Percentiles rank a stretch among this genome's conserved stretches.
These are phyloP conservation scores for Fistularia tabacaria DNA, from an alignment of 2,797 vertebrate genomes.

Conservation along the genomic window DNA sequence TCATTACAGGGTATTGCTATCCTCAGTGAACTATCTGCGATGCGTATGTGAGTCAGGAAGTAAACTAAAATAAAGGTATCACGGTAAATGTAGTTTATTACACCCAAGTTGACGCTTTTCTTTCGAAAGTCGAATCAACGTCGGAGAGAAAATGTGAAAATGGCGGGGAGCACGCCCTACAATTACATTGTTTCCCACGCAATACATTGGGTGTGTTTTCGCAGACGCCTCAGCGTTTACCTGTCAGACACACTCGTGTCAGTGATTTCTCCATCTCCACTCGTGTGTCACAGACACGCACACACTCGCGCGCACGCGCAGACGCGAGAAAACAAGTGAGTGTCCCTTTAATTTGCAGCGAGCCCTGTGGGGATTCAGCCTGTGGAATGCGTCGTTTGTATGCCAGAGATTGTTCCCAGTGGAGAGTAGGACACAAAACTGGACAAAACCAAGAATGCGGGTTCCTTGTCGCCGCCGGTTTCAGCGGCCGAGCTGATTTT, in stretches of 20 bases:
- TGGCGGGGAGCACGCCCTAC: too few species aligned
- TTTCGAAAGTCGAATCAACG: too few species aligned
- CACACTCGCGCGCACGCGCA: neutral
- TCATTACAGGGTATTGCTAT: too few species aligned
- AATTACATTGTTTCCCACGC: too few species aligned
- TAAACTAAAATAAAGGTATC: neutral
- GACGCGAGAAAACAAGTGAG: slow-evolving; percentile 55
- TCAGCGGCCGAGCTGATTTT: slow-evolving; percentile 15
- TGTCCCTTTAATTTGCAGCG: slow-evolving; percentile 74
- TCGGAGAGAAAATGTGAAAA: too few species aligned
- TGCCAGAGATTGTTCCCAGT: slow-evolving; percentile 71
- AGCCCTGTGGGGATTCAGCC: slow-evolving; percentile 62
- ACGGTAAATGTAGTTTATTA: slow-evolving; percentile 1
- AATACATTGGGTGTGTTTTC: too few species aligned
- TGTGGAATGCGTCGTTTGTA: slow-evolving; percentile 73
- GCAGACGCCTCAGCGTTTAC: too few species aligned
- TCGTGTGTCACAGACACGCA: too few species aligned
- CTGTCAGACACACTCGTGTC: too few species aligned
- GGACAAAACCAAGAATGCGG: slow-evolving; percentile 42
- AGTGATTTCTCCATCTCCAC: too few species aligned
- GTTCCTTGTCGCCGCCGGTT: slow-evolving; percentile 21
- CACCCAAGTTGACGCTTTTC: neutral
- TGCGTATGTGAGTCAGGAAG: too few species aligned
- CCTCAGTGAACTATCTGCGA: too few species aligned
- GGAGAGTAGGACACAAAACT: slow-evolving; percentile 51